These are phyloP conservation scores for Erythrocercus mccallii DNA, from an alignment of 2,113 vertebrate genomes.

Conservation along the genomic window DNA sequence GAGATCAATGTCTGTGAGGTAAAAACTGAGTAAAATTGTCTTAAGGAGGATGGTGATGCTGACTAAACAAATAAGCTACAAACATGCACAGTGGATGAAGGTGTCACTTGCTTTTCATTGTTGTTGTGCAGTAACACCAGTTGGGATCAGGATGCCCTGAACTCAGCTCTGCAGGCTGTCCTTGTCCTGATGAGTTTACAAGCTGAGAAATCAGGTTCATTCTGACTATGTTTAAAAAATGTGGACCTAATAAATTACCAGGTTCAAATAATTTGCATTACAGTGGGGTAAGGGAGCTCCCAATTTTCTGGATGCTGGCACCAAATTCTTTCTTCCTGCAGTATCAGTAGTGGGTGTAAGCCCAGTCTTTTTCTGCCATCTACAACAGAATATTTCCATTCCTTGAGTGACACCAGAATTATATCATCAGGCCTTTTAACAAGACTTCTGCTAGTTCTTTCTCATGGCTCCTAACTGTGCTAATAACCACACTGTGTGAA, in stretches of 20 bases:
- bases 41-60: background rate
- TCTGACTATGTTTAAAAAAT: conserved; percentile 29
- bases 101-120: background rate
- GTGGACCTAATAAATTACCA: conserved; percentile 11
- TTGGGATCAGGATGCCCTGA: conserved; percentile 30
- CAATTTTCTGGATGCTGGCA: background rate
- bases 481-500: conserved; percentile 26
- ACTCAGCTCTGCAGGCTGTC: conserved; percentile 34
- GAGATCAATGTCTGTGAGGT: background rate
- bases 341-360: background rate
- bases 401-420: background rate
- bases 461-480: conserved; percentile 3
- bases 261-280: conserved; percentile 37
- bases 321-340: background rate
- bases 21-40: background rate
- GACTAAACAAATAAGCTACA: background rate
- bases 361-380: background rate
- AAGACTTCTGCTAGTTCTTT: background rate
- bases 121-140: background rate
- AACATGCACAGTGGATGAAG: background rate
- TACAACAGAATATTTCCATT: background rate
- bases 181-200: conserved; percentile 28
- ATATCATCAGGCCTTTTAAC: background rate
- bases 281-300: background rate
- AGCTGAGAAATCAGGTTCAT: conserved; percentile 30